A percentile compares a stretch with the other conserved stretches of the same genome.
phyloP scores from a whole-genome alignment of 2,113 vertebrate species.

The Jaculus jaculus region DNA sequence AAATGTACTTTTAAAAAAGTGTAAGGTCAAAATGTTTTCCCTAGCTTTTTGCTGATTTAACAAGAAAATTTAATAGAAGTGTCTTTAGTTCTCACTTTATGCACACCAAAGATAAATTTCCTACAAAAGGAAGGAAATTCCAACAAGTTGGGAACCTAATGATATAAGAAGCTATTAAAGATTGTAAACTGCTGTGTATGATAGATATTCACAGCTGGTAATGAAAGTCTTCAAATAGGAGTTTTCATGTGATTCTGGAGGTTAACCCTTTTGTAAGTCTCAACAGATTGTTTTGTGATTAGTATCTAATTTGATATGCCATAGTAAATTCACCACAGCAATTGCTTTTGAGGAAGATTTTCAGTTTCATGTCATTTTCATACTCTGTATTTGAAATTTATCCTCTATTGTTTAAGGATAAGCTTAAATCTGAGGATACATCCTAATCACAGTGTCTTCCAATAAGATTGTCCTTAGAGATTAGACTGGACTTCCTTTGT shows the following conservation, averaged over 20 bases:
- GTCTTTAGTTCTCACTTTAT: constrained; percentile 43
- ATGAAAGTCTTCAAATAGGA: constrained; percentile 70
- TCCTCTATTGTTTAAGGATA: constrained; percentile 14
- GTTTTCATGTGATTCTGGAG: constrained; percentile 51
- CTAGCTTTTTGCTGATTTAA: constrained; percentile 55
- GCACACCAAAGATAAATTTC: constrained; percentile 35
- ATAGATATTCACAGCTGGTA: constrained; percentile 63
- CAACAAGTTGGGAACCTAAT: constrained; percentile 39
- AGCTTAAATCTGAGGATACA: constrained; percentile 4
- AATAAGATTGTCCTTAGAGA: constrained; percentile 49
- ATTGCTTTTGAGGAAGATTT: constrained; percentile 52
- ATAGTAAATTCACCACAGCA: constrained; percentile 47
- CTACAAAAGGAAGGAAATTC: constrained; percentile 26
- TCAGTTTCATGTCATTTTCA: constrained; percentile 59
- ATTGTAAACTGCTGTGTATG: constrained; percentile 52
- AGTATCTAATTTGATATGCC: constrained; percentile 73
- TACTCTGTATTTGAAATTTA: constrained; percentile 60
- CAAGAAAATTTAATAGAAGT: constrained; percentile 45
- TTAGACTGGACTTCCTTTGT: not conserved
- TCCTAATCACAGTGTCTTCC: constrained; percentile 37
- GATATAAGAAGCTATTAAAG: constrained; percentile 49
- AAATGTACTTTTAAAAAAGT: not conserved
- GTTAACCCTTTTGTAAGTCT: constrained; percentile 65
- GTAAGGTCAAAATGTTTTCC: constrained; percentile 29
- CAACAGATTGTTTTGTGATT: constrained; percentile 77